These are phyloP conservation scores for Tigriopus japonicus DNA, from an alignment of 1,140 invertebrate genomes.

Conservation along the genomic window DNA sequence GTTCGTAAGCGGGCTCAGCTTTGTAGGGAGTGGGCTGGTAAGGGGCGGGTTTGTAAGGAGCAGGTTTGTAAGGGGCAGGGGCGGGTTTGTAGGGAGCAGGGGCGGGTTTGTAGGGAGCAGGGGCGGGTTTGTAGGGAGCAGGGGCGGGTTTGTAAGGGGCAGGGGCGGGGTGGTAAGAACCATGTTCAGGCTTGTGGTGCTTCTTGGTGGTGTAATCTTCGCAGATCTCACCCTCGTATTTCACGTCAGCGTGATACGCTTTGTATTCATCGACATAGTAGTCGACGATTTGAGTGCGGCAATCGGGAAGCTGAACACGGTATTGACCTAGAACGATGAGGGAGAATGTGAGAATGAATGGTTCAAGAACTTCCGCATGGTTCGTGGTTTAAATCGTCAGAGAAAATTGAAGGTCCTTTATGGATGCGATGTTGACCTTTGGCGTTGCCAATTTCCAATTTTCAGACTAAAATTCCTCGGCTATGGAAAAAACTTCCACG, in stretches of 20 bases:
- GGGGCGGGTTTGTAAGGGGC: not conserved
- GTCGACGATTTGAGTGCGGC: conserved; percentile 14
- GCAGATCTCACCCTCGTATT: conserved; percentile 14
- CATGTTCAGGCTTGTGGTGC: not conserved
- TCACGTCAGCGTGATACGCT: conserved; percentile 14
- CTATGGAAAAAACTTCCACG: too few species aligned
- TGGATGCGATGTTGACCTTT: too few species aligned
- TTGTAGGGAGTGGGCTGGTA: not conserved
- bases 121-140: not conserved
- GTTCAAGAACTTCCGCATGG: not conserved
- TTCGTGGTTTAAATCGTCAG: too few species aligned
- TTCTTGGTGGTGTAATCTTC: conserved; percentile 1
- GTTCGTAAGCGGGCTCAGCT: not conserved
- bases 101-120: conserved; percentile 3
- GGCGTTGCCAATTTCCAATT: too few species aligned
- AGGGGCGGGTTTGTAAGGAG: not conserved
- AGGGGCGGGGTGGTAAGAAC: conserved; percentile 3
- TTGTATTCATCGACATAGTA: conserved; percentile 15
- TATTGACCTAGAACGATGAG: conserved; percentile 6
- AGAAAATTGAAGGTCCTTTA: too few species aligned
- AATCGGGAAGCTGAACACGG: conserved; percentile 12
- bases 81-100: not conserved
- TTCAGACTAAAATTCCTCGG: too few species aligned
- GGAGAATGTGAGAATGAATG: conserved; percentile 1
- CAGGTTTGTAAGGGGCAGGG: not conserved